Conservation (phyloP, 2,888 invertebrate genomes). For the Orchesella flavescens region DNA sequence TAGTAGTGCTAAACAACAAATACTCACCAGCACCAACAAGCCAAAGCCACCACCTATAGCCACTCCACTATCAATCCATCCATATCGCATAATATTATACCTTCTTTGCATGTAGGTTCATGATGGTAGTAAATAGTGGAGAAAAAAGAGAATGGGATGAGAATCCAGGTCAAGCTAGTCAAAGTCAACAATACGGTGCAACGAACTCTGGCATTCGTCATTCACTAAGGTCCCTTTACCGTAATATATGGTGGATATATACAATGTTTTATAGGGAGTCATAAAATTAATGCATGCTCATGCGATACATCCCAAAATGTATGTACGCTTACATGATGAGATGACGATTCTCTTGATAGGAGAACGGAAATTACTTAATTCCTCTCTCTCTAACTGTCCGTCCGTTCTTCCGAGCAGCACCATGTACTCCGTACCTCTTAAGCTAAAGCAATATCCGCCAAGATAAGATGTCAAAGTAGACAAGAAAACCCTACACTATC, state of each 20-base stretch:
- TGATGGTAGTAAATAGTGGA: constrained; percentile 44
- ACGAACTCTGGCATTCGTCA: constrained; percentile 69
- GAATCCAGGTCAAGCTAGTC: constrained; percentile 71
- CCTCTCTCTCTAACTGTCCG: too few relatives aligned
- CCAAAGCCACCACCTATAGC: neutral
- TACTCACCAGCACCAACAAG: constrained; percentile 14
- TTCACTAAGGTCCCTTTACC: constrained; percentile 62
- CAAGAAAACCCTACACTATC: too few relatives aligned
- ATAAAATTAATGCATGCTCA: constrained; percentile 58
- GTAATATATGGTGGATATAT: constrained; percentile 52
- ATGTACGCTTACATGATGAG: neutral
- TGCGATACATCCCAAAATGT: constrained; percentile 10
- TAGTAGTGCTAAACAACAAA: constrained; percentile 38
- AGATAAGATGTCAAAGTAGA: too few relatives aligned
- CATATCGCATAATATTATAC: constrained; percentile 9
- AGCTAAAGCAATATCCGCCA: too few relatives aligned
- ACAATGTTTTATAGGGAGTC: constrained; percentile 58
- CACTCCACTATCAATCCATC: constrained; percentile 42
- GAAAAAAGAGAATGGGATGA: constrained; percentile 62
- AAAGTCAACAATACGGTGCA: constrained; percentile 72
- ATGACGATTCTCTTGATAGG: neutral
- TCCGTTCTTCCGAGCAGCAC: too few relatives aligned
- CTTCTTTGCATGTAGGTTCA: constrained; percentile 38
- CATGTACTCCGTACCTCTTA: too few relatives aligned
- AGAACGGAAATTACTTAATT: too few relatives aligned